Percentiles rank a stretch among this genome's conserved stretches.
These are phyloP conservation scores for Trachymyrmex cornetzi DNA, from an alignment of 1,140 invertebrate genomes.

Conservation along the genomic window DNA sequence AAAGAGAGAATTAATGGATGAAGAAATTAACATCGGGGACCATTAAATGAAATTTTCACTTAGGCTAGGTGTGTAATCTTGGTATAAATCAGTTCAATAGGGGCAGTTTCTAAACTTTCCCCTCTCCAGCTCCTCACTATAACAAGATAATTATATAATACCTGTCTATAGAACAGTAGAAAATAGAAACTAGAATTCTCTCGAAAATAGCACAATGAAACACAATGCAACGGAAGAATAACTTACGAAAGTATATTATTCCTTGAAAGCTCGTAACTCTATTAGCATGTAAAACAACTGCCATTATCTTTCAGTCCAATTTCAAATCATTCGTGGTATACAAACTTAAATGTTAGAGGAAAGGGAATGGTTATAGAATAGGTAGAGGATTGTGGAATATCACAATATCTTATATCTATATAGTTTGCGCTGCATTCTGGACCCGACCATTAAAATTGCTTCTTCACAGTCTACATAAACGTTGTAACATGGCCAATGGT, in stretches of 20 bases:
- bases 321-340: not conserved
- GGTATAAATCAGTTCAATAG: not conserved
- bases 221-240: conserved; percentile 18
- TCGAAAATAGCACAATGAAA: not conserved
- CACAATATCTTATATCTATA: too few relatives aligned
- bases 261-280: not conserved
- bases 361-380: too few relatives aligned
- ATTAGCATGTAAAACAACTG: conserved; percentile 16
- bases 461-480: too few relatives aligned
- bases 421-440: too few relatives aligned
- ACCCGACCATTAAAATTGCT: too few relatives aligned
- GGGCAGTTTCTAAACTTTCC: not conserved
- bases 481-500: too few relatives aligned
- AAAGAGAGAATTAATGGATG: not conserved
- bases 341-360: not conserved
- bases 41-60: conserved; percentile 3
- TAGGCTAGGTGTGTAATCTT: not conserved
- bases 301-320: not conserved
- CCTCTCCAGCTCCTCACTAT: too few relatives aligned
- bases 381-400: too few relatives aligned
- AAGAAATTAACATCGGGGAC: not conserved
- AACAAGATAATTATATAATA: conserved; percentile 1
- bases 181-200: conserved; percentile 27
- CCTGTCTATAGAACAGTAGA: not conserved
- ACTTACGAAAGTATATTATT: conserved; percentile 31